Evolutionary conservation across 2,888 invertebrate species (phyloP).

Genomic region (Ceramica pisi): DNA sequence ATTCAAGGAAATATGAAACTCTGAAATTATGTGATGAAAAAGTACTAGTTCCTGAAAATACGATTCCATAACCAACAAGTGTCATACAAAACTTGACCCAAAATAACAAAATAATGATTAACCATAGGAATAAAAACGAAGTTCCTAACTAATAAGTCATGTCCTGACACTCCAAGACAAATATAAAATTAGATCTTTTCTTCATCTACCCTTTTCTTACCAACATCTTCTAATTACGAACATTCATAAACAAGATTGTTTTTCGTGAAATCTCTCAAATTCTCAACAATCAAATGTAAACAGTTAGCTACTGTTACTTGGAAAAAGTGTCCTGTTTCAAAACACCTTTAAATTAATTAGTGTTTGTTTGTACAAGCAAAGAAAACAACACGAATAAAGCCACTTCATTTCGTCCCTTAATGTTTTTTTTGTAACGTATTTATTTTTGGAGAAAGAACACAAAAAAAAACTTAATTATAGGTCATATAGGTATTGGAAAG

Average conservation of each 20-base stretch:
- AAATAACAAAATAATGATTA: too few species aligned
- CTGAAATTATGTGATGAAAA: too few species aligned
- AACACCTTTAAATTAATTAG: slow-evolving; percentile 67
- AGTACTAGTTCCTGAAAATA: too few species aligned
- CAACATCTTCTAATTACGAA: slow-evolving; percentile 24
- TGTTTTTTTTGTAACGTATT: slow-evolving; percentile 27
- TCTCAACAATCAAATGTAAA: slow-evolving; percentile 49
- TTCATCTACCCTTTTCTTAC: not conserved
- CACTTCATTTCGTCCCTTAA: slow-evolving; percentile 25
- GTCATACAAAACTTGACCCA: too few species aligned
- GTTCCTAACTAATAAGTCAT: not conserved
- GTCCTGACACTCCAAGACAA: not conserved
- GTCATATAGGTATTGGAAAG: not conserved
- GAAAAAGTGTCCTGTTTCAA: slow-evolving; percentile 61
- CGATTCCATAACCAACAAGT: too few species aligned
- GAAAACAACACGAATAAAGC: slow-evolving; percentile 48
- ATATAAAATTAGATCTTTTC: slow-evolving; percentile 6
- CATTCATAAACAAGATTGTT: slow-evolving; percentile 43
- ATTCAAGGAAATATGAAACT: too few species aligned
- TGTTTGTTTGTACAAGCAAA: slow-evolving; percentile 61
- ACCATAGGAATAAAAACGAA: too few species aligned
- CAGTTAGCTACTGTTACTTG: slow-evolving; percentile 44
- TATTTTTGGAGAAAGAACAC: slow-evolving; percentile 15
- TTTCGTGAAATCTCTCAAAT: slow-evolving; percentile 34
- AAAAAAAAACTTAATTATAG: slow-evolving; percentile 5